These are phyloP conservation scores for Schrankia costaestrigalis DNA, from an alignment of 2,888 invertebrate genomes.

Conservation along the genomic window DNA sequence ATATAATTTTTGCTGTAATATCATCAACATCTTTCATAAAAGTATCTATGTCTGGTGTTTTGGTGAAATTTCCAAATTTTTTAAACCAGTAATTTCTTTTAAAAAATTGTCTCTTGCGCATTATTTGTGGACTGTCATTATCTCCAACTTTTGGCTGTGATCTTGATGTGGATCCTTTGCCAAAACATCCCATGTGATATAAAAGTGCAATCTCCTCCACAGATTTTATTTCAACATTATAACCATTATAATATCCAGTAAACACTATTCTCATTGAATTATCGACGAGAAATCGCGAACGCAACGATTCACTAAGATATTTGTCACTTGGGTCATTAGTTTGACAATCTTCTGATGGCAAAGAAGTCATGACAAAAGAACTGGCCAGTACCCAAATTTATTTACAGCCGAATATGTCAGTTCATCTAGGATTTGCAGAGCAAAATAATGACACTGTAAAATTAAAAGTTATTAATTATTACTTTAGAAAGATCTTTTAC, in stretches of 20 bases:
- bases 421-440: constrained; percentile 32
- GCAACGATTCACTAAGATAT: constrained; percentile 65
- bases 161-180: constrained; percentile 85
- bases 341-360: constrained; percentile 73
- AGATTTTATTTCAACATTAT: constrained; percentile 83
- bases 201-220: constrained; percentile 81
- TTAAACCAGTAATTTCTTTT: constrained; percentile 80
- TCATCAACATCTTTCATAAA: constrained; percentile 58
- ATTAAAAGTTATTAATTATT: constrained; percentile 35
- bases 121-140: constrained; percentile 62
- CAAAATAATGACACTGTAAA: constrained; percentile 54
- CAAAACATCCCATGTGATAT: constrained; percentile 87
- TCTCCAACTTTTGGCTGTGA: constrained; percentile 71
- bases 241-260: constrained; percentile 84
- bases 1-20: constrained; percentile 49
- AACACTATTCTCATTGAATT: constrained; percentile 69
- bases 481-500: constrained; percentile 12
- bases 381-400: constrained; percentile 68
- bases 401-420: constrained; percentile 56
- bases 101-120: constrained; percentile 82
- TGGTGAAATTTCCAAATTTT: constrained; percentile 48
- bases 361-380: constrained; percentile 63
- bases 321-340: constrained; percentile 65
- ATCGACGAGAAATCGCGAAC: constrained; percentile 69
- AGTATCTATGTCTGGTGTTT: constrained; percentile 36